These are phyloP conservation scores for Anoplopoma fimbria DNA, from an alignment of 2,113 vertebrate species.

Conservation along the genomic window DNA sequence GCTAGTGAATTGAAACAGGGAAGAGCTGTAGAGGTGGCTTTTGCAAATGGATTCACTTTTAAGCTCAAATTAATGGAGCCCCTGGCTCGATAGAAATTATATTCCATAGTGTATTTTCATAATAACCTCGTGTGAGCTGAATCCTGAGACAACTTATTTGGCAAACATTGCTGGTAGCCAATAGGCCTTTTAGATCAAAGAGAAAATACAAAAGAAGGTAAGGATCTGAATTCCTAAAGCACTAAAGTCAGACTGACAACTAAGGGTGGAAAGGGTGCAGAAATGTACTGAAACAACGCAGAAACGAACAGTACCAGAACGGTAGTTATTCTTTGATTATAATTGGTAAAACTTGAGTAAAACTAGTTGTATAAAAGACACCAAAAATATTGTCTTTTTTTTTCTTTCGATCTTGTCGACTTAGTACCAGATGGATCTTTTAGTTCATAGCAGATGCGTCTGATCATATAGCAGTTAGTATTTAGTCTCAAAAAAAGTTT, in stretches of 20 bases:
- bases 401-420: too few relatives aligned
- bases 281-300: not conserved
- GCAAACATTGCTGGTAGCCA: conserved; percentile 26
- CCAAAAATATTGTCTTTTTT: not conserved
- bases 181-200: conserved; percentile 6
- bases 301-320: too few relatives aligned
- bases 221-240: not conserved
- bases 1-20: conserved; percentile 61
- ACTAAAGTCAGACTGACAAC: not conserved
- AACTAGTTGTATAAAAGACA: not conserved
- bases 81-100: conserved; percentile 69
- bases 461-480: too few relatives aligned
- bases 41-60: conserved; percentile 67
- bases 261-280: not conserved
- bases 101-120: conserved; percentile 65
- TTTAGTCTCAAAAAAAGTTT: too few relatives aligned
- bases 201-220: not conserved
- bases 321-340: not conserved
- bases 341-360: not conserved
- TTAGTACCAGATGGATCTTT: too few relatives aligned
- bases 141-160: conserved; percentile 56
- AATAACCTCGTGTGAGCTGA: conserved; percentile 59
- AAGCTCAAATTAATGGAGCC: conserved; percentile 72
- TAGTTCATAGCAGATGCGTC: too few relatives aligned
- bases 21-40: conserved; percentile 41